Evolutionary conservation across 2,797 vertebrate species (phyloP), one percentile per base, ranked within the genome.

Genomic region (Kryptopterus vitreolus): DNA sequence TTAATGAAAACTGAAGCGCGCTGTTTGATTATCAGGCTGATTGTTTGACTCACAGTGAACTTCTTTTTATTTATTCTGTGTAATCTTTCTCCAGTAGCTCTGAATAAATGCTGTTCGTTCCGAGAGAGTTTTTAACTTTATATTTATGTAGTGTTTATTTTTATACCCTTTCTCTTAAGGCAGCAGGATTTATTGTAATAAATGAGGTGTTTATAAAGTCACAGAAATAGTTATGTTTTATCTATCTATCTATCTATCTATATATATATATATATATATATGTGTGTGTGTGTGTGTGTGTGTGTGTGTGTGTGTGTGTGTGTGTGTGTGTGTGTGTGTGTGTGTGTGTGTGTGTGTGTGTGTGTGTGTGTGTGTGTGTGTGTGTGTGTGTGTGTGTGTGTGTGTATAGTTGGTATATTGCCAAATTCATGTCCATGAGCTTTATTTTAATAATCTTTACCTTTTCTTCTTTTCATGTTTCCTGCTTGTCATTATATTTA

Each of bases 1-100:
- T 53, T 57, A 38, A 74, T 38, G 43, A 24, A 35, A 50, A 52
- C 15, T 35, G 26, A 6, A 73, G 70, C 53, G 33, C 55, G 24
- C 48, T 46, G 38, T 55, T 65, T 80, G n/a, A 73, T 80, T 43
- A 43, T 55, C 31, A 63, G 31, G 43, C 57, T 53, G 69, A 73
- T 79, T 55, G 69, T 62, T 18, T 73, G 58, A 68, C 46, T 69
- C 50, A 29, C 20, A 50, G n/a, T 16, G 8, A 48, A 15, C 24
- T 69, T 10, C 48, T 50, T 24, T 29, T 26, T 48, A 1, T 38
- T 65, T 65, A 46, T 43, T 24, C 3, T 43, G 63, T 46, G 11
- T 43, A 43, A 66, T 43, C 63, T 46, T 24, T 66, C 22, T 43
- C 20, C 33, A 22, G 18, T 65, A 65, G 2, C 43, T 22, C 63